These are phyloP conservation scores for Thinocorus orbignyianus DNA, from an alignment of 2,113 vertebrate species.

Conservation along the genomic window DNA sequence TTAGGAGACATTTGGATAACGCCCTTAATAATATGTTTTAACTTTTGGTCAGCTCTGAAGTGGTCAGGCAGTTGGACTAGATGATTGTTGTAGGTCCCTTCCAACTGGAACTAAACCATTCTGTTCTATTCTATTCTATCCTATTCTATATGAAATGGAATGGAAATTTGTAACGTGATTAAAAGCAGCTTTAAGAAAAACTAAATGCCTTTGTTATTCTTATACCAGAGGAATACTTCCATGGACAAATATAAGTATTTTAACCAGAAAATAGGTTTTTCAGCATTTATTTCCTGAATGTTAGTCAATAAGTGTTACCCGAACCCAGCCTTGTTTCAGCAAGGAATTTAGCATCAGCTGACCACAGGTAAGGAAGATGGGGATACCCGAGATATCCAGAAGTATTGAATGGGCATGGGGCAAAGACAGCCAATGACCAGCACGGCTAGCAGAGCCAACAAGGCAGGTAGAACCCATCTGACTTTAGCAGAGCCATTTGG, in stretches of 20 bases:
- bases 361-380: background rate
- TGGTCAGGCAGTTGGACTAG: background rate
- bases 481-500: background rate
- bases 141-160: background rate
- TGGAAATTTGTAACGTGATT: background rate
- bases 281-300: background rate
- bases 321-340: background rate
- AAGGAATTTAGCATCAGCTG: background rate
- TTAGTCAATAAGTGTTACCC: background rate
- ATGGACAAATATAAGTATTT: background rate
- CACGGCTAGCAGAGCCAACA: background rate
- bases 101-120: background rate
- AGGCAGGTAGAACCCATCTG: background rate
- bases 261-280: background rate
- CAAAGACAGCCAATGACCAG: background rate
- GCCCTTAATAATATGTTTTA: background rate
- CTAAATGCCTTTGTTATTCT: background rate
- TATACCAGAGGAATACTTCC: background rate
- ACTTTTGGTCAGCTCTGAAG: background rate
- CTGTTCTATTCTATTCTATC: background rate
- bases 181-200: background rate
- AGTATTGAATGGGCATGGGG: background rate
- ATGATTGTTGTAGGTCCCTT: background rate
- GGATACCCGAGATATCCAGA: background rate
- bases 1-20: background rate